Evolutionary conservation across 2,113 vertebrate genomes (phyloP).

Genomic region (Plotosus lineatus): DNA sequence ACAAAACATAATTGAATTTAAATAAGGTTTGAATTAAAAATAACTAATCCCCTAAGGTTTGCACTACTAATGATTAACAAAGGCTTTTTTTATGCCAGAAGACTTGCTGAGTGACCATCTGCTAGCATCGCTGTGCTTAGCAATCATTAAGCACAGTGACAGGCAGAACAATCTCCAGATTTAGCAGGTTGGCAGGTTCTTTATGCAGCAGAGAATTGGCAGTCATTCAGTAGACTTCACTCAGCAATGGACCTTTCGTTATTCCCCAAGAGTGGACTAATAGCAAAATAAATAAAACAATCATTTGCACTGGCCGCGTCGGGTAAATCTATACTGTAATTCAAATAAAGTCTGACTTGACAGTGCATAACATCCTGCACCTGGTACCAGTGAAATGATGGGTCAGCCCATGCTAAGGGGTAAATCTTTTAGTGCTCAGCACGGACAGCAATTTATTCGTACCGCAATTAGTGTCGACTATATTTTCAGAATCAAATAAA

Average conservation of each 20-base stretch:
- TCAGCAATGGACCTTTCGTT: slow-evolving; percentile 3
- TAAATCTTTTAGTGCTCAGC: background rate
- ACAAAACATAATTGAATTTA: background rate
- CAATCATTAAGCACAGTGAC: slow-evolving; percentile 34
- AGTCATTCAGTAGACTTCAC: slow-evolving; percentile 28
- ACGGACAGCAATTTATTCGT: background rate
- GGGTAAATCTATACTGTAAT: slow-evolving; percentile 14
- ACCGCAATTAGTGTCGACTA: background rate
- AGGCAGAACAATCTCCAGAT: background rate
- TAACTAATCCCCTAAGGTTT: background rate
- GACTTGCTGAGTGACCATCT: slow-evolving; percentile 47
- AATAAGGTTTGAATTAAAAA: background rate
- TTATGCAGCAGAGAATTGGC: slow-evolving; percentile 45
- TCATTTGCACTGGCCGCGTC: slow-evolving; percentile 31
- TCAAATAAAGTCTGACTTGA: background rate
- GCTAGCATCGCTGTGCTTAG: slow-evolving; percentile 36
- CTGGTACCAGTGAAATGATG: background rate
- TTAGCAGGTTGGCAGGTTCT: slow-evolving; percentile 22
- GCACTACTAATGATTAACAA: slow-evolving; percentile 6
- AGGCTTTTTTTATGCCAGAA: slow-evolving; percentile 25
- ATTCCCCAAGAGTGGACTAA: slow-evolving; percentile 6
- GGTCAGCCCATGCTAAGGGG: background rate
- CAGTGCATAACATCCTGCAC: background rate
- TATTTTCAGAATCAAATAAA: background rate
- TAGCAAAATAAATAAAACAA: slow-evolving; percentile 33